phyloP scores from a whole-genome alignment of 2,888 invertebrate species.

The Acrocera orbiculus region DNA sequence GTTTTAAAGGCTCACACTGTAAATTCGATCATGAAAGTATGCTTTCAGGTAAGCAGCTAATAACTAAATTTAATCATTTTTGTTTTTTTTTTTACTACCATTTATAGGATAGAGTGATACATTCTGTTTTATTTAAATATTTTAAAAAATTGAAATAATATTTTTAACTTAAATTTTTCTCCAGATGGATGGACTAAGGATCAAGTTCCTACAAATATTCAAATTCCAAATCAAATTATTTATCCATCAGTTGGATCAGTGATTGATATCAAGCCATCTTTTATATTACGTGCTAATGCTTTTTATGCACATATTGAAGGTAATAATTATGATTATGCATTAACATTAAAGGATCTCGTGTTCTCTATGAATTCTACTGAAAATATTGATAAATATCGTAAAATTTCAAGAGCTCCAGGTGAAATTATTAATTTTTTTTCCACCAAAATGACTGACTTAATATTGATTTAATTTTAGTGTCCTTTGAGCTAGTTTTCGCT shows the following conservation, averaged over 20 bases:
- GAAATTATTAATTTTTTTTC: neutral
- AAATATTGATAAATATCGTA: neutral
- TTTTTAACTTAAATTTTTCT: neutral
- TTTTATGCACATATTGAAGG: conserved; percentile 20
- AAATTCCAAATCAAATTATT: conserved; percentile 11
- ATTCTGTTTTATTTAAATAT: too few species aligned
- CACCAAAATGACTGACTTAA: neutral
- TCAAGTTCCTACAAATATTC: conserved; percentile 15
- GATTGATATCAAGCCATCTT: conserved; percentile 20
- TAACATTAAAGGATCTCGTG: conserved; percentile 2
- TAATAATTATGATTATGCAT: conserved; percentile 3
- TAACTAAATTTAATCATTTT: neutral
- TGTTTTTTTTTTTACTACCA: neutral
- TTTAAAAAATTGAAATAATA: neutral
- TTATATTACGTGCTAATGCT: conserved; percentile 18
- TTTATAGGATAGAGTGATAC: neutral
- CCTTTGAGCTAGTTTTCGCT: conserved; percentile 22
- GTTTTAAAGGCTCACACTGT: conserved; percentile 23
- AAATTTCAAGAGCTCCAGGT: neutral
- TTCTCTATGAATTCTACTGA: conserved; percentile 2
- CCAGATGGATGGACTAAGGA: conserved; percentile 26
- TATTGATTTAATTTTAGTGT: conserved; percentile 2
- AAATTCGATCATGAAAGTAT: conserved; percentile 3
- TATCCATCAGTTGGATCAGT: conserved; percentile 13
- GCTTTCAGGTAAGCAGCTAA: conserved; percentile 1